Evolutionary conservation across 1,140 invertebrate species (phyloP), one percentile per base, ranked within the genome.

Genomic region (Lordiphosa stackelbergi): DNA sequence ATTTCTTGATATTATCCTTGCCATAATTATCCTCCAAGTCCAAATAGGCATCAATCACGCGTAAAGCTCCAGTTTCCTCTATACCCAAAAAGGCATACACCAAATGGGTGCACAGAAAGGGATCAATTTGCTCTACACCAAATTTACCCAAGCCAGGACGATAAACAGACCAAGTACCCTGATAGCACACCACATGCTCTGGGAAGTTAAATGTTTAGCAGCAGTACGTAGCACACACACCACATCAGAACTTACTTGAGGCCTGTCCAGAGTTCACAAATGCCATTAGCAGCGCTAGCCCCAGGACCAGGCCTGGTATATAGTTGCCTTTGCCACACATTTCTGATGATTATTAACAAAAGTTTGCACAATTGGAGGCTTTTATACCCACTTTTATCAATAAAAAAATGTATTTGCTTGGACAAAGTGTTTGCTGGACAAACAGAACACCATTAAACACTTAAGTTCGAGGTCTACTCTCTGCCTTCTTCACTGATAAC

Each of bases 141-240:
- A 92, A 93, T 86, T 91, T 91, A 9, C 93, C 93, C 45, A 89
- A 85, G 8, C 89, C 91, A 1, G 86, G 88, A 36, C 94, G 89
- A 73, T 94, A 94, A 2, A 90, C 90, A 0, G 93, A 90, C 94
- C 94, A 95, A 12, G 91, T 93, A 5, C 92, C 93, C 63, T 91
- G 92, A 83, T 95, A 95, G 69, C 94, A 95, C 0, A 93, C 85
- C 7, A 93, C 73, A 51, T 88, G 75, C 58, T 91, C 91, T 90
- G 69, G 66, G 52, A 56, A 49, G 16, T 34, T 19, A 36, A 22
- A 28, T 7, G n/a, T 5, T 24, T 45, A 8, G 19, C 0, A 34
- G 41, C 1, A n/a, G 5, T 0, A 12, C 3, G 7, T 3, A 3
- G 2, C 5, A 16, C 1, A 31, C 1, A 31, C 2, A 28, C 24